These are phyloP conservation scores for Drosophila helvetica DNA, from an alignment of 2,888 invertebrate genomes.

Conservation along the genomic window DNA sequence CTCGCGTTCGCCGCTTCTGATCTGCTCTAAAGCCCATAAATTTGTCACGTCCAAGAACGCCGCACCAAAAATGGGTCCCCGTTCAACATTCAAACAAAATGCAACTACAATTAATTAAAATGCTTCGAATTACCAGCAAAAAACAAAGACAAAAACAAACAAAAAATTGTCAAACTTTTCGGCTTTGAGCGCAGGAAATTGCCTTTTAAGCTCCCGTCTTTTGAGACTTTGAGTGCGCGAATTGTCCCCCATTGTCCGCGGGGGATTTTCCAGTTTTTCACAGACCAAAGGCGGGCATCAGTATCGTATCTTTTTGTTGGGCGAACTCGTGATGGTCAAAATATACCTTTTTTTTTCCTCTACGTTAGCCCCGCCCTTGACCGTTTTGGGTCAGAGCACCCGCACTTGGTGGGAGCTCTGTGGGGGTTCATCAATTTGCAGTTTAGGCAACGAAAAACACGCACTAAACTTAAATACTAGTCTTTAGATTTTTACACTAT, in stretches of 20 bases:
- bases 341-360: constrained; percentile 7
- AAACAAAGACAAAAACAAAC: neutral
- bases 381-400: constrained; percentile 32
- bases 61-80: constrained; percentile 15
- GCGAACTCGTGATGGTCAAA: constrained; percentile 24
- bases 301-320: neutral
- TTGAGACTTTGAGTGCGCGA: constrained; percentile 4
- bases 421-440: constrained; percentile 31
- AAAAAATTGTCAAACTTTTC: constrained; percentile 43
- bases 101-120: constrained; percentile 65
- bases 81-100: constrained; percentile 36
- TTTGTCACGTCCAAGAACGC: constrained; percentile 21
- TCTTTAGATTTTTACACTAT: neutral
- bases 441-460: neutral
- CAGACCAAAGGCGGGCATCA: constrained; percentile 5
- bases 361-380: constrained; percentile 22
- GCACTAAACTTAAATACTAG: neutral
- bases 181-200: constrained; percentile 35
- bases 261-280: constrained; percentile 27
- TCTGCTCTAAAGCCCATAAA: constrained; percentile 11
- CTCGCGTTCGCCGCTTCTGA: constrained; percentile 34
- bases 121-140: constrained; percentile 32
- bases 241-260: constrained; percentile 30
- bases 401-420: neutral
- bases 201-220: constrained; percentile 37